Percentiles rank a stretch among this genome's conserved stretches.
These are phyloP conservation scores for Scaptomyza parva DNA, from an alignment of 2,888 invertebrate species.

Conservation along the genomic window DNA sequence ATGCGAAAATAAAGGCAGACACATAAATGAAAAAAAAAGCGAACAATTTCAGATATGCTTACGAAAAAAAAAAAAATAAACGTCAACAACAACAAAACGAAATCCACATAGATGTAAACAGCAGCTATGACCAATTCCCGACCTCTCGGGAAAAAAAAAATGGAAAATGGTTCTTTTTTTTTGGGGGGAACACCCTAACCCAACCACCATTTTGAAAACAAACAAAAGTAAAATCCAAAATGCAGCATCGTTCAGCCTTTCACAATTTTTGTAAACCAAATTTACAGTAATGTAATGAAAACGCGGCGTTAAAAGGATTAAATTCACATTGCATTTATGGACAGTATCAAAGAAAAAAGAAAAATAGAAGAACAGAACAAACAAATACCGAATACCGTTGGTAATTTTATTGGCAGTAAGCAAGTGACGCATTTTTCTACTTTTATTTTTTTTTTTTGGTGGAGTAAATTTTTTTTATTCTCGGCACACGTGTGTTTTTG, in stretches of 20 bases:
- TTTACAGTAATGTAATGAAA: slow-evolving; percentile 79
- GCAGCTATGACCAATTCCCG: slow-evolving; percentile 20
- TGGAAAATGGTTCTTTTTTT: slow-evolving; percentile 33
- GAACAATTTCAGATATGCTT: slow-evolving; percentile 66
- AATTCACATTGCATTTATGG: slow-evolving; percentile 67
- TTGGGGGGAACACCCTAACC: slow-evolving; percentile 4
- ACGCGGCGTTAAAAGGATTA: slow-evolving; percentile 77
- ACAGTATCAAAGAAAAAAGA: slow-evolving; percentile 24
- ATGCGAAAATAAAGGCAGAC: slow-evolving; percentile 50
- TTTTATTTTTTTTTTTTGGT: slow-evolving; percentile 1
- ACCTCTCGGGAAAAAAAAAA: slow-evolving; percentile 9
- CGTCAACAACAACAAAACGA: slow-evolving; percentile 57
- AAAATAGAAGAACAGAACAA: neutral
- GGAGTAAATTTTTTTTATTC: slow-evolving; percentile 65
- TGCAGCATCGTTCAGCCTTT: slow-evolving; percentile 64
- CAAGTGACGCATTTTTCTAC: slow-evolving; percentile 21
- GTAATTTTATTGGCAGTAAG: slow-evolving; percentile 39
- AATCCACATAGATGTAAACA: slow-evolving; percentile 63
- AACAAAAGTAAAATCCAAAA: slow-evolving; percentile 57
- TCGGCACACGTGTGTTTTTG: slow-evolving; percentile 80
- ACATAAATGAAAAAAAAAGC: slow-evolving; percentile 46
- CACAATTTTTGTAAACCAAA: slow-evolving; percentile 64
- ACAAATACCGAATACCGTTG: slow-evolving; percentile 21
- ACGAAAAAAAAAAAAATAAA: slow-evolving; percentile 36
- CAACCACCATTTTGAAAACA: slow-evolving; percentile 6